Evolutionary conservation across 2,888 invertebrate species (phyloP), one percentile per base, ranked within the genome.

Genomic region (Notocelia uddmanniana): DNA sequence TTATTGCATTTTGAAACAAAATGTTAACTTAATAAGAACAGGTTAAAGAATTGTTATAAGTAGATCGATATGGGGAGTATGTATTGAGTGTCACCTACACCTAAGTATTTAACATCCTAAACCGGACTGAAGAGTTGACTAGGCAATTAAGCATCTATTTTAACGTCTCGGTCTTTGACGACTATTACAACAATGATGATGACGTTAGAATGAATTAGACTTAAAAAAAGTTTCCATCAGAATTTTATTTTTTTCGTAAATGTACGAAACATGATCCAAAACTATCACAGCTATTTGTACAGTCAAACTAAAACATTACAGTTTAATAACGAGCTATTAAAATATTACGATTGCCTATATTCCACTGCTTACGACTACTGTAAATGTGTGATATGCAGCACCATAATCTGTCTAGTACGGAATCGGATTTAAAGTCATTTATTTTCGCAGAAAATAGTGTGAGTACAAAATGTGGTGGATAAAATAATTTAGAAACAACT

Each of bases 271-370:
- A 23, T 55, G 50, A 73, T 73, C 64, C 66, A 31, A 74, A 70
- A 74, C 70, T 66, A 69, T 72, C 37, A 57, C 63, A 50, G 59
- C 70, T 34, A 21, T 34, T 31, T 58, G 34, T 62, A 52, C 63
- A 63, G 54, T 71, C 60, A 55, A 67, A 69, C 73, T 77, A 77
- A 80, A 82, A 78, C 78, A 76, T 76, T 80, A 79, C 76, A 78
- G 79, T 80, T 84, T 84, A 84, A 85, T 81, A 74, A 78, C 75
- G 21, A 68, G 76, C 77, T 74, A 78, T 84, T 83, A 84, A 85
- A 83, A 78, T 81, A 79, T 83, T 81, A 85, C 81, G 79, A 83
- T 77, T 77, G 76, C 76, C 77, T 81, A 80, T 82, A 82, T 80
- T 73, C 59, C 58, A 52, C 66, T 62, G 68, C 62, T 74, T 74